Base-by-base conservation (phyloP, 2,888 invertebrate species). In the Heteromyza rotundicornis region DNA sequence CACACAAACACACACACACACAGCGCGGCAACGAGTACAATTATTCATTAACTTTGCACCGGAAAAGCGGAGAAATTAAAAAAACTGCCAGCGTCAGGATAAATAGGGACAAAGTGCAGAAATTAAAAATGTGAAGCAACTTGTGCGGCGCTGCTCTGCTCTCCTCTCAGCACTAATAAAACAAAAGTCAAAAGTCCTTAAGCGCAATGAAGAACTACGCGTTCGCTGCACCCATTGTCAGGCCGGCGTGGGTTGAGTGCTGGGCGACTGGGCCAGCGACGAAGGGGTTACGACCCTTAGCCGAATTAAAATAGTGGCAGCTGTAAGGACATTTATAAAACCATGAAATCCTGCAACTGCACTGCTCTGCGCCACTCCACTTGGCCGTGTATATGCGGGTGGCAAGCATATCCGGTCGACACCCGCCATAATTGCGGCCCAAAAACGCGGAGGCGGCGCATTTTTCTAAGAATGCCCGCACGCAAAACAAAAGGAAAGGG, bases 41-140 rank as follows among this genome's bases (percentile, higher is more conserved):
- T 79, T 79, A 79, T 79, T 79, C 79, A 79, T 79, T 79, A 79
- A 79, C 79, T 79, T 77, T 77, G 75, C 76, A 75, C 75, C 75
- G 78, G 78, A 78, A 78, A 76, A 76, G 76, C 71, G 70, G 71
- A 78, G 79, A 76, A 79, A 79, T 78, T 77, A 79, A 73, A 75
- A n/a, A 70, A 79, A 79, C 79, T 78, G 76, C 77, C 78, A 78
- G 69, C 78, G 77, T 75, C 77, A 78, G 75, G 71, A 76, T 72
- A 74, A 75, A 76, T 73, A 75, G 74, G 71, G 73, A 77, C 75
- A 73, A 77, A 74, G 74, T 75, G 76, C 74, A 76, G 70, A 76
- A 78, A 76, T 78, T 77, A 74, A 74, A 74, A 74, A 74, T 74
- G 74, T 70, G 72, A 74, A 58, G 12, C 14, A 19, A 20, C 47